A percentile compares a stretch with the other conserved stretches of the same genome.
Conservation (phyloP, 2,113 vertebrate genomes). For the Lagopus muta region DNA sequence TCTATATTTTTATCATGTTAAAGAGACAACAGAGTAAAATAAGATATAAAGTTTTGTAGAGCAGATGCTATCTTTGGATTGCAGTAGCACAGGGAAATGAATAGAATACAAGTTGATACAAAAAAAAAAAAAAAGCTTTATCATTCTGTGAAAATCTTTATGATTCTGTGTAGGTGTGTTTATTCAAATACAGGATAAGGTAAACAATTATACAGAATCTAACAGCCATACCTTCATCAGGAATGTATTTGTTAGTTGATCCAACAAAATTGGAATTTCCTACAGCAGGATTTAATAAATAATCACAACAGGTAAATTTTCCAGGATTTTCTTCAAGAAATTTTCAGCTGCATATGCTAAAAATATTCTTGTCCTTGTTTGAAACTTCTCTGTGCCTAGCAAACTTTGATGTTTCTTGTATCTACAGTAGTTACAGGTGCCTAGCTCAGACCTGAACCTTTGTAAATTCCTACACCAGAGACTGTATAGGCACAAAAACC, state of each 20-base stretch:
- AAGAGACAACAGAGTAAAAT: background rate
- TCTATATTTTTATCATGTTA: background rate
- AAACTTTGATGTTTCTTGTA: background rate
- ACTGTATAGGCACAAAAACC: background rate
- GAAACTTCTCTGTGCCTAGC: background rate
- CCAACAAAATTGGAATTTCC: background rate
- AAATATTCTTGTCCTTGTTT: background rate
- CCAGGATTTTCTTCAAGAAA: background rate
- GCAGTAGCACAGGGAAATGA: background rate
- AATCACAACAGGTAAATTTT: background rate
- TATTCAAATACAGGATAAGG: background rate
- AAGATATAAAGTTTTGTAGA: background rate
- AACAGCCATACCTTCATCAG: background rate
- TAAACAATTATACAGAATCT: background rate
- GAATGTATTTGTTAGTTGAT: background rate
- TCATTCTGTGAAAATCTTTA: background rate
- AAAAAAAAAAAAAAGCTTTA: background rate
- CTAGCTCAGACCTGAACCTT: background rate
- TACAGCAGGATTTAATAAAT: background rate
- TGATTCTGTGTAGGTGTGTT: background rate
- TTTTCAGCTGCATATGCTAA: background rate
- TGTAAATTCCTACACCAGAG: background rate
- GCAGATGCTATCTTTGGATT: background rate
- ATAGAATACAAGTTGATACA: background rate
- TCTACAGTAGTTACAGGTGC: background rate